phyloP scores from a whole-genome alignment of 1,140 invertebrate species.

The Halesus radiatus region DNA sequence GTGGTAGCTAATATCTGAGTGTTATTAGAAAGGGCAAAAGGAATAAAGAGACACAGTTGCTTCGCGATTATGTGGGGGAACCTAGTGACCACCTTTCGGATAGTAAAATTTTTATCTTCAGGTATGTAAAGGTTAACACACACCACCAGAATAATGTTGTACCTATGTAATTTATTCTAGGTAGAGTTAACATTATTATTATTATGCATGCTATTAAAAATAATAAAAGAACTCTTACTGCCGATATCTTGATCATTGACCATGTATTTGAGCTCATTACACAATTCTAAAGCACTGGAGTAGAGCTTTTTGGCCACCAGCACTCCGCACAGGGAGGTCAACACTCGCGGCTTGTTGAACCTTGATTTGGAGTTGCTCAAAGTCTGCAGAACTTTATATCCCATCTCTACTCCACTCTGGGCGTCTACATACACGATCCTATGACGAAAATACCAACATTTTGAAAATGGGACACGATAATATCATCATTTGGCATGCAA shows the following conservation, averaged over 20 bases:
- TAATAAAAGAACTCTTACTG: neutral
- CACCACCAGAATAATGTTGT: no score
- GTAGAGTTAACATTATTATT: no score
- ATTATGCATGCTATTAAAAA: no score
- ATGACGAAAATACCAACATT: neutral
- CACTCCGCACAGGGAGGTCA: slow-evolving; percentile 55
- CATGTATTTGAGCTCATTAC: neutral
- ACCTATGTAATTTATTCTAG: no score
- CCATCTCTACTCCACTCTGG: slow-evolving; percentile 60
- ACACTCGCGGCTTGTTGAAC: slow-evolving; percentile 55
- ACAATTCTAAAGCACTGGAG: neutral
- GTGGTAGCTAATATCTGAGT: no score
- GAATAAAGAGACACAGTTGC: no score
- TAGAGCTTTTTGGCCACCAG: neutral
- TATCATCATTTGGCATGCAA: no score
- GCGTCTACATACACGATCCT: slow-evolving; percentile 13
- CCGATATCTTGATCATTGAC: slow-evolving; percentile 7
- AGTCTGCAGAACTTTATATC: slow-evolving; percentile 60
- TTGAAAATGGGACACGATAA: neutral
- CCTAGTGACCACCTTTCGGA: no score
- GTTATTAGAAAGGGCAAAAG: no score
- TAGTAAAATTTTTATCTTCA: no score
- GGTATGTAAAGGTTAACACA: no score
- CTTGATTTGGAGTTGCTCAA: slow-evolving; percentile 57
- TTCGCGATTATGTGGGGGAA: no score